A percentile compares a stretch with the other conserved stretches of the same genome.
Evolutionary conservation across 2,113 vertebrate genomes (phyloP).

Genomic region (Podiceps cristatus): DNA sequence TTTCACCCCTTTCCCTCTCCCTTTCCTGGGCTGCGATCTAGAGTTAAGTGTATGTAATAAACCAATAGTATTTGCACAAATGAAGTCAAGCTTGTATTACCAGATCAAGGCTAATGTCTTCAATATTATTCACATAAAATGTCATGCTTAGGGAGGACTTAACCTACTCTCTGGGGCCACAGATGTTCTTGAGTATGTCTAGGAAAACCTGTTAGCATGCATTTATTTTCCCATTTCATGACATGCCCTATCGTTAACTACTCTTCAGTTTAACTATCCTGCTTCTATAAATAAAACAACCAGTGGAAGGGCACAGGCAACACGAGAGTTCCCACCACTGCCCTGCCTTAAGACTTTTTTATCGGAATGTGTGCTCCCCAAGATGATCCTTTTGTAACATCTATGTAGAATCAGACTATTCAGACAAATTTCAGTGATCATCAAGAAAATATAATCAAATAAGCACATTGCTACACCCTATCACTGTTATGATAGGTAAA

Average conservation of each 20-base stretch:
- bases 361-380: accelerated
- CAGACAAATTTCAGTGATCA: background rate
- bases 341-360: background rate
- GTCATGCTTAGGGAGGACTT: background rate
- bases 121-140: background rate
- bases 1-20: background rate
- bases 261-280: background rate
- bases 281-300: background rate
- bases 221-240: background rate
- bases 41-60: background rate
- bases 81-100: background rate
- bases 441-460: background rate
- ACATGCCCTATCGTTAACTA: background rate
- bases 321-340: background rate
- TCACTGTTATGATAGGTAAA: background rate
- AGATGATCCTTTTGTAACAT: background rate
- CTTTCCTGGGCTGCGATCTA: background rate
- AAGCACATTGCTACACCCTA: background rate
- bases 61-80: background rate
- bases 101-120: background rate
- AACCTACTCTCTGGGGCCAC: background rate
- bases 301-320: accelerated
- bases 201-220: background rate
- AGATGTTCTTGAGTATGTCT: background rate
- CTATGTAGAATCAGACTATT: background rate